A percentile compares a stretch with the other conserved stretches of the same genome.
These are phyloP conservation scores for Rhabdophis nuchalis DNA, from an alignment of 2,797 vertebrate genomes.

Conservation along the genomic window DNA sequence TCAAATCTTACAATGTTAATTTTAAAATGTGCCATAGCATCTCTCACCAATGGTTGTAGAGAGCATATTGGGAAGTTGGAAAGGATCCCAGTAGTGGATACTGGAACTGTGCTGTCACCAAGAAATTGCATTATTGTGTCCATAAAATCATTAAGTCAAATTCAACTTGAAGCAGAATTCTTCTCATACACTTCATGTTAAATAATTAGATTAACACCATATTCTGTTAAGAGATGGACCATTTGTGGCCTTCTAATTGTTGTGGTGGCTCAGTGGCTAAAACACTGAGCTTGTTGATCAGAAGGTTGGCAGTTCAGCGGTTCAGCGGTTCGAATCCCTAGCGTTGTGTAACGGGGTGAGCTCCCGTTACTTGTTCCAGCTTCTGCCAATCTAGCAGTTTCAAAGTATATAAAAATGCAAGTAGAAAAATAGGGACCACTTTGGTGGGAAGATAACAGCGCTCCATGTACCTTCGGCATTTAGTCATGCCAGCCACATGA, in stretches of 20 bases:
- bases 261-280: not conserved
- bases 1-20: not conserved
- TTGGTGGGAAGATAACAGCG: no score
- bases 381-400: no score
- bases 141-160: not conserved
- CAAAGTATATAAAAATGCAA: no score
- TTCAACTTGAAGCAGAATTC: not conserved
- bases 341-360: no score
- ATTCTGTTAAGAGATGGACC: not conserved
- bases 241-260: not conserved
- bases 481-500: no score
- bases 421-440: no score
- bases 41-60: not conserved
- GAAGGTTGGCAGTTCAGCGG: no score
- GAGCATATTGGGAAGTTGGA: not conserved
- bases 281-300: no score
- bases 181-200: fast-evolving
- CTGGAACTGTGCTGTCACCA: not conserved
- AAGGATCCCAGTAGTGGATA: not conserved
- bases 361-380: no score
- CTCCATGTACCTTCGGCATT: no score
- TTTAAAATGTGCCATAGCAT: not conserved
- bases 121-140: not conserved
- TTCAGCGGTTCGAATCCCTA: no score
- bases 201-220: not conserved